Evolutionary conservation across 2,113 vertebrate genomes (phyloP), one percentile per base, ranked within the genome.

Genomic region (Vanacampus margaritifer): DNA sequence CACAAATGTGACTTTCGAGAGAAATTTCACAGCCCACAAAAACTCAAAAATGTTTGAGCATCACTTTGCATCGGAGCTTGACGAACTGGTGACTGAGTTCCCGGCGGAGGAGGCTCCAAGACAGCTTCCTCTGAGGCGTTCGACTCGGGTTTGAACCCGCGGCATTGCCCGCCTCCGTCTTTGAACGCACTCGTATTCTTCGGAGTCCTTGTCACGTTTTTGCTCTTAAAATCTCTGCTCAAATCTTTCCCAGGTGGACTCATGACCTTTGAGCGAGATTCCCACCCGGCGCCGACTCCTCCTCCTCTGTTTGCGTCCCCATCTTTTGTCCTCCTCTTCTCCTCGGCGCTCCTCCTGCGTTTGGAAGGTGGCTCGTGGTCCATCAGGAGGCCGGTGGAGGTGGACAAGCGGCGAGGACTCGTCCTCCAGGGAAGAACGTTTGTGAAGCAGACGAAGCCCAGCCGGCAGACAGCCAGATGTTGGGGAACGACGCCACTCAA

Each of bases 351-450:
- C 78, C 88, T 94, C 77, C 89, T 93, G 71, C 91, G 91, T 85
- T 98, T 98, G 36, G 75, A 76, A 13, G 91, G 79, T 41, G 94
- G 94, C 48, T 90, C 93, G 74, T 85, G 87, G 78, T 89, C 93
- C 95, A 96, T 97, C 94, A 93, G 93, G 69, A 80, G 82, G 70
- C 77, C 80, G 36, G 80, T 69, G 54, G 90, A 92, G 0, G 92
- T 75, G 68, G 90, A 89, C 76, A 96, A 67, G 12, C 23, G 59
- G 37, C 68, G 48, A 12, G 23, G 12, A 3, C 61, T 14, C 1
- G 51, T 14, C 56, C 59, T 48, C 5, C 88, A 64, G 76, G n/a
- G 68, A 37, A 65, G 69, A 68, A 80, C 0, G 0, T 71, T 62
- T 67, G 10, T 1, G 21, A 62, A 51, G 0, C 1, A 46, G 6